Evolutionary conservation across 37 sponge, comb jelly and placozoan genomes (phyloP).

Genomic region (Oopsacas minuta): DNA sequence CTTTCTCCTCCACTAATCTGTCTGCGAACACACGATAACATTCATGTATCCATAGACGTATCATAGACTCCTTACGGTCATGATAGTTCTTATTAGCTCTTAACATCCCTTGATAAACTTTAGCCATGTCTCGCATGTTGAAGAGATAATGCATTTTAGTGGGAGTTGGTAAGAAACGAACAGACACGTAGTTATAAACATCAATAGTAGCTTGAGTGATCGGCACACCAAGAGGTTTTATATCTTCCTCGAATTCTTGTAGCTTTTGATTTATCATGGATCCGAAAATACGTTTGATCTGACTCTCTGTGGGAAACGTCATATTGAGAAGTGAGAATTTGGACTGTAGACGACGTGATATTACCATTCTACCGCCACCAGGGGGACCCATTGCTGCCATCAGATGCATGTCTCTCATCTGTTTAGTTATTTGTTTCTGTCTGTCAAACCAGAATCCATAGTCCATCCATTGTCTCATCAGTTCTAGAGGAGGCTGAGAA

Average conservation of each 20-base stretch:
- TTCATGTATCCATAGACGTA: slow-evolving; percentile 95
- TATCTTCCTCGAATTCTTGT: slow-evolving; percentile 99
- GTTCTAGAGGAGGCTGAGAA: slow-evolving; percentile 96
- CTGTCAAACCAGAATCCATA: slow-evolving; percentile 98
- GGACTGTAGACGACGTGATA: slow-evolving; percentile 83
- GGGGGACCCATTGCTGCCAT: slow-evolving; percentile 99
- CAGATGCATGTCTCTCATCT: slow-evolving; percentile 82
- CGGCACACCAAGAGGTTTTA: slow-evolving; percentile 82
- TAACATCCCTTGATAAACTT: slow-evolving; percentile 93
- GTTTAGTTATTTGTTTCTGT: slow-evolving; percentile 67
- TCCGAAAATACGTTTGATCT: slow-evolving; percentile 92
- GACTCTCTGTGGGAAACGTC: slow-evolving; percentile 97
- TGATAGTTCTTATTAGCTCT: slow-evolving; percentile 96
- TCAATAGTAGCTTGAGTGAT: slow-evolving; percentile 95
- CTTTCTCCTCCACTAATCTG: slow-evolving; percentile 78
- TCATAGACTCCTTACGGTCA: slow-evolving; percentile 80
- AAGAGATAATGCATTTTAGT: slow-evolving; percentile 98
- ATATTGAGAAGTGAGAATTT: slow-evolving; percentile 93
- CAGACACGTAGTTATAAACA: slow-evolving; percentile 63
- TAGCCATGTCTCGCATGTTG: slow-evolving; percentile 92
- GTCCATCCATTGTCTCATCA: slow-evolving; percentile 92
- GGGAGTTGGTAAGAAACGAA: slow-evolving; percentile 85
- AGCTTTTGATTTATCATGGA: slow-evolving; percentile 98
- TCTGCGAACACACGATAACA: slow-evolving; percentile 94
- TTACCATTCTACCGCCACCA: slow-evolving; percentile 90